Percentiles rank a stretch among this genome's conserved stretches.
Conservation (phyloP, 2,797 vertebrate species). For the Cynopterus sphinx region DNA sequence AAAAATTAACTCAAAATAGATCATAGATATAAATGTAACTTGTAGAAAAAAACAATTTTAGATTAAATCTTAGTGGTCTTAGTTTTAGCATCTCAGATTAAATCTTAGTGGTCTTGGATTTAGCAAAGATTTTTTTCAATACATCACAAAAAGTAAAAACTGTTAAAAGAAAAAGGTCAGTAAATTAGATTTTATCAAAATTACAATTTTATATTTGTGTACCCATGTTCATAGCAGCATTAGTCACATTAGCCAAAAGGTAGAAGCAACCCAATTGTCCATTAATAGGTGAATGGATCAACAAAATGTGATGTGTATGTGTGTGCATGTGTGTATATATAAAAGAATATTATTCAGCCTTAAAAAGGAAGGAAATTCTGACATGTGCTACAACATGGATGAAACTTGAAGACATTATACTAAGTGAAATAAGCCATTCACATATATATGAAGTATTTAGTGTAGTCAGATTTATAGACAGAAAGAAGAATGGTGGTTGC, state of each 20-base stretch:
- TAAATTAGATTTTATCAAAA: neutral
- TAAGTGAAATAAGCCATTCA: neutral
- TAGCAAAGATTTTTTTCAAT: neutral
- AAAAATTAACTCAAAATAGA: conserved; percentile 38
- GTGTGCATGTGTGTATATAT: neutral
- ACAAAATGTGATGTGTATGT: neutral
- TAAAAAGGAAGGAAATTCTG: neutral
- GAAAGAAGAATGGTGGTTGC: neutral
- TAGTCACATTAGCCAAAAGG: neutral
- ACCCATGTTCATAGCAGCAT: neutral
- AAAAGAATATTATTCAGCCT: neutral
- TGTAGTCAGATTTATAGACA: neutral
- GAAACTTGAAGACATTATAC: neutral
- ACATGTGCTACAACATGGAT: neutral
- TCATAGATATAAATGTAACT: neutral
- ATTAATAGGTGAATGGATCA: neutral
- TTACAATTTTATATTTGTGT: neutral
- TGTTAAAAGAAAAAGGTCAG: neutral
- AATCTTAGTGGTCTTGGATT: neutral
- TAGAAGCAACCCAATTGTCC: neutral
- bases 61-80: neutral
- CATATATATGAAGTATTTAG: neutral
- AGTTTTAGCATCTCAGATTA: neutral
- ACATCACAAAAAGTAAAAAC: neutral
- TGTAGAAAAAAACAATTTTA: neutral